Percentiles rank a stretch among this genome's conserved stretches.
Evolutionary conservation across 2,113 vertebrate species (phyloP).

Genomic region (Dasyprocta punctata): DNA sequence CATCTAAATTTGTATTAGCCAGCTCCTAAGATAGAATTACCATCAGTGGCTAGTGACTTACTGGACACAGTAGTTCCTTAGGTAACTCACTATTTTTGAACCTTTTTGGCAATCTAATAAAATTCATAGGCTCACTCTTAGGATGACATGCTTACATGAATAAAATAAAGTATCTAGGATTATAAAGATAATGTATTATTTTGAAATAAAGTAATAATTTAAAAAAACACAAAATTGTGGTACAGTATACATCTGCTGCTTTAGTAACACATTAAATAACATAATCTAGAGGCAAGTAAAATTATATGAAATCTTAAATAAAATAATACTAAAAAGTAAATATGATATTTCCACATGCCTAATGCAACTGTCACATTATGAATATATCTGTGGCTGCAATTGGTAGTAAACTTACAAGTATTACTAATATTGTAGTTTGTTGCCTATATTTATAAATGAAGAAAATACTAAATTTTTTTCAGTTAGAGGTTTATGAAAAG

Average conservation of each 20-base stretch:
- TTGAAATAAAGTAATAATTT: conserved; percentile 1
- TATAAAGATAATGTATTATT: neutral
- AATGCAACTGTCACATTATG: neutral
- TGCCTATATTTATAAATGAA: neutral
- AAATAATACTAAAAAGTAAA: neutral
- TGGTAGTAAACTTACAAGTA: neutral
- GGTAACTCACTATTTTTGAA: neutral
- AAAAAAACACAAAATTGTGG: neutral
- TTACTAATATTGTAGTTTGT: neutral
- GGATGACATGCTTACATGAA: neutral
- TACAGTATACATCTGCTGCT: neutral
- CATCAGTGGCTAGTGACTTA: neutral
- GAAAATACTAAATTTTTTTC: neutral
- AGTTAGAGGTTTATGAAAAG: neutral
- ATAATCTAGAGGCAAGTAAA: neutral
- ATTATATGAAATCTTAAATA: neutral
- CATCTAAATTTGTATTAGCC: neutral
- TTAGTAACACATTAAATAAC: neutral
- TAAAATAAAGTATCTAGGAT: neutral
- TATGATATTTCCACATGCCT: neutral
- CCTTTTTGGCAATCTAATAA: neutral
- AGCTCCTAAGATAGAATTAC: neutral
- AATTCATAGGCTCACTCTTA: neutral
- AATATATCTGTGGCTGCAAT: neutral
- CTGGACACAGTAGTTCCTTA: neutral